Percentiles rank a stretch among this genome's conserved stretches.
These are phyloP conservation scores for Malurus splendens DNA, from an alignment of 2,797 vertebrate genomes.

Conservation along the genomic window DNA sequence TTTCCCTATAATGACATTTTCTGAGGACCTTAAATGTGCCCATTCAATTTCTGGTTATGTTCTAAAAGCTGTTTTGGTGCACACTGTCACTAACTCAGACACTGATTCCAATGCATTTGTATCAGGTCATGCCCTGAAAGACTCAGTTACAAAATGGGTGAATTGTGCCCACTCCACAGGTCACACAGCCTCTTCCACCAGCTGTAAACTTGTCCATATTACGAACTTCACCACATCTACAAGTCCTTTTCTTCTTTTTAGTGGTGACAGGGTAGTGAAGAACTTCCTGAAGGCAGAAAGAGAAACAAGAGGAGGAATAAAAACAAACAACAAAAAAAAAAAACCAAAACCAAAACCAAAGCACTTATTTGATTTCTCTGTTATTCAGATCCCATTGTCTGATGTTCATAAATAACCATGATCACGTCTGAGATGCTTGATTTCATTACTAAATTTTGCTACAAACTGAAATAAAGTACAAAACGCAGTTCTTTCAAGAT, in stretches of 20 bases:
- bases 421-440: neutral
- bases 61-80: neutral
- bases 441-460: neutral
- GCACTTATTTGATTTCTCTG: neutral
- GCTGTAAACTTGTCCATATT: neutral
- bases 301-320: neutral
- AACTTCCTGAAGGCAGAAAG: neutral
- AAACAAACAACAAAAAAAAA: fast-evolving
- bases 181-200: neutral
- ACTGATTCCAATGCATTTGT: neutral
- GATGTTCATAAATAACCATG: neutral
- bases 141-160: neutral
- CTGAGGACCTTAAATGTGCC: neutral
- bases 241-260: neutral
- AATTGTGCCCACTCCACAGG: neutral
- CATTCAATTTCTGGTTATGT: neutral
- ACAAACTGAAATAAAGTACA: neutral
- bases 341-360: too few species aligned
- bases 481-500: neutral
- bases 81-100: neutral
- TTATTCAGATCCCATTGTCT: neutral
- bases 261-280: neutral
- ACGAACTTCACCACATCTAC: neutral
- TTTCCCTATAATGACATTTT: neutral
- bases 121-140: neutral